Evolutionary conservation across 2,888 invertebrate species (phyloP).

Genomic region (Agrochola lychnidis): DNA sequence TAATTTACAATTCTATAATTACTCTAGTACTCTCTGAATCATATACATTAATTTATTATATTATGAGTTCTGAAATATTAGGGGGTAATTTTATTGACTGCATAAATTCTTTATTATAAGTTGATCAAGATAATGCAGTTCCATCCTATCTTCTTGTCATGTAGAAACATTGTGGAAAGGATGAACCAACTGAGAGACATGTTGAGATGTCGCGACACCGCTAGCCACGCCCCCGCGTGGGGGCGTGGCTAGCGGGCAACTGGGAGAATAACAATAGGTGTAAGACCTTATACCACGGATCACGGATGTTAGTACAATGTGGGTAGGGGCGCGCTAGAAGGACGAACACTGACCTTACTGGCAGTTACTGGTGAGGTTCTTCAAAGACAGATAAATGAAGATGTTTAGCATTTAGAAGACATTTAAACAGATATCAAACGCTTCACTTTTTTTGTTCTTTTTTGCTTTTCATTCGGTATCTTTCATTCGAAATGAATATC

Average conservation of each 20-base stretch:
- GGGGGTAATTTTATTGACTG: not conserved
- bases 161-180: not conserved
- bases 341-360: not conserved
- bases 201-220: no score
- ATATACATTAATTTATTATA: no score
- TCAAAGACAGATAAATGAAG: not conserved
- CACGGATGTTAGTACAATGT: slow-evolving; percentile 6
- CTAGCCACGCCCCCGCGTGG: no score
- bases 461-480: no score
- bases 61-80: not conserved
- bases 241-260: not conserved
- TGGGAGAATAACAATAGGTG: not conserved
- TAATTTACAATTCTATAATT: no score
- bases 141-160: no score
- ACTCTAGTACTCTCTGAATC: no score
- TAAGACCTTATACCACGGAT: slow-evolving; percentile 19
- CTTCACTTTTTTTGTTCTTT: no score
- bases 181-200: not conserved
- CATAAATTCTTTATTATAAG: not conserved
- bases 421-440: not conserved
- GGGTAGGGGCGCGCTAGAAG: not conserved
- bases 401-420: not conserved
- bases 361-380: not conserved
- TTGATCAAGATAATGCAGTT: not conserved
- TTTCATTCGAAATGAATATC: no score